These are phyloP conservation scores for Halocynthia roretzi DNA, from an alignment of 23 tunicate species.

Conservation along the genomic window DNA sequence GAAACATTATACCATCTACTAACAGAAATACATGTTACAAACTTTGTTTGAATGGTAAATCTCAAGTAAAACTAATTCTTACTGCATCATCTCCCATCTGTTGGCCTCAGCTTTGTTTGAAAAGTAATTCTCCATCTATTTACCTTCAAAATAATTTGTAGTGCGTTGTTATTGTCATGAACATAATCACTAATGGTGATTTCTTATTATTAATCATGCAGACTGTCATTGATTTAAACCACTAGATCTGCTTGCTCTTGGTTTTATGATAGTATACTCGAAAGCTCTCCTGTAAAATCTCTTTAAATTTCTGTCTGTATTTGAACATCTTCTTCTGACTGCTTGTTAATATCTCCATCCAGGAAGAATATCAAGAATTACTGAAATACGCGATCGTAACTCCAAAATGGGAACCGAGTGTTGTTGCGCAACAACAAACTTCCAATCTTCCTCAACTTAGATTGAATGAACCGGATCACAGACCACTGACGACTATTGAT, in stretches of 20 bases:
- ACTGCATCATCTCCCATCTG: no score
- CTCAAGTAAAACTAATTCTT: no score
- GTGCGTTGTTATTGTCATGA: neutral
- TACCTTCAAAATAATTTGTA: neutral
- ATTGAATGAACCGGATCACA: conserved; percentile 40
- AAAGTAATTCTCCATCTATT: neutral
- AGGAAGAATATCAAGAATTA: conserved; percentile 75
- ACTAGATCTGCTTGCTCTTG: no score
- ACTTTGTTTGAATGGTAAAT: no score
- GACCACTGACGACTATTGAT: conserved; percentile 51
- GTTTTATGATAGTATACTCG: no score
- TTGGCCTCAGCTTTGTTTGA: no score
- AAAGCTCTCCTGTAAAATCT: no score
- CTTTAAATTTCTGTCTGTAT: neutral
- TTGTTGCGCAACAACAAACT: neutral
- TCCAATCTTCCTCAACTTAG: conserved; percentile 37
- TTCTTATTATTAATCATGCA: no score
- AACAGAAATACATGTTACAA: no score
- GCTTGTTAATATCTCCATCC: neutral
- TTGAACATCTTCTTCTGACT: no score
- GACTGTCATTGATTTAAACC: no score
- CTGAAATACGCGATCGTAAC: conserved; percentile 72
- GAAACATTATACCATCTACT: no score
- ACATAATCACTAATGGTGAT: neutral
- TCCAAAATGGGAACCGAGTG: conserved; percentile 52